Percentiles rank a stretch among this genome's conserved stretches.
Conservation (phyloP, 2,797 vertebrate genomes). For the Gallinago solitaria region DNA sequence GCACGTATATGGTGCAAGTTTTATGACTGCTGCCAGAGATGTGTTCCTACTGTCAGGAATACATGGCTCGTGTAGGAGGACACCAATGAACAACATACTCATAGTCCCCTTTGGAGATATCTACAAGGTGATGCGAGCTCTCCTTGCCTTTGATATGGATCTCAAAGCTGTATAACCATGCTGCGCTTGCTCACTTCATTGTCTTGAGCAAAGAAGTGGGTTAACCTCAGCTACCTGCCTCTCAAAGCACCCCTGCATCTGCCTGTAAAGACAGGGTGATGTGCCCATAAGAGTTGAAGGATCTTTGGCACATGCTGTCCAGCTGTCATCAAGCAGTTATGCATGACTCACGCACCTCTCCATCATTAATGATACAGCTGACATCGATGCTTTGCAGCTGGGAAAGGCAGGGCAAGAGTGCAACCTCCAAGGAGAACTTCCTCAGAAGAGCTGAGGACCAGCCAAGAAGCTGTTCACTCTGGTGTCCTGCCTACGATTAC, state of each 20-base stretch:
- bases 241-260: not conserved
- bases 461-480: not conserved
- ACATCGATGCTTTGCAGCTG: not conserved
- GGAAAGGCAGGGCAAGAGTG: not conserved
- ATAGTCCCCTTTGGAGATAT: not conserved
- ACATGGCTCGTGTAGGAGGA: not conserved
- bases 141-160: not conserved
- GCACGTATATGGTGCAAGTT: not conserved
- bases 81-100: not conserved
- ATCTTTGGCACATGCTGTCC: not conserved
- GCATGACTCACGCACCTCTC: not conserved
- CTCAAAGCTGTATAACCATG: not conserved
- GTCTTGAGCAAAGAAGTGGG: not conserved
- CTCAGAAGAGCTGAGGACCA: not conserved
- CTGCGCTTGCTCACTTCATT: fast-evolving
- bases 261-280: not conserved
- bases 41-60: not conserved
- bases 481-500: not conserved
- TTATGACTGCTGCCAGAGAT: not conserved
- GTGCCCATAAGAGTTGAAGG: not conserved
- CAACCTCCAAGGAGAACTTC: not conserved
- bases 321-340: not conserved
- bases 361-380: not conserved
- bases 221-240: not conserved
- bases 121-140: not conserved